Conservation (phyloP, 2,113 vertebrate species). For the Neofelis nebulosa region DNA sequence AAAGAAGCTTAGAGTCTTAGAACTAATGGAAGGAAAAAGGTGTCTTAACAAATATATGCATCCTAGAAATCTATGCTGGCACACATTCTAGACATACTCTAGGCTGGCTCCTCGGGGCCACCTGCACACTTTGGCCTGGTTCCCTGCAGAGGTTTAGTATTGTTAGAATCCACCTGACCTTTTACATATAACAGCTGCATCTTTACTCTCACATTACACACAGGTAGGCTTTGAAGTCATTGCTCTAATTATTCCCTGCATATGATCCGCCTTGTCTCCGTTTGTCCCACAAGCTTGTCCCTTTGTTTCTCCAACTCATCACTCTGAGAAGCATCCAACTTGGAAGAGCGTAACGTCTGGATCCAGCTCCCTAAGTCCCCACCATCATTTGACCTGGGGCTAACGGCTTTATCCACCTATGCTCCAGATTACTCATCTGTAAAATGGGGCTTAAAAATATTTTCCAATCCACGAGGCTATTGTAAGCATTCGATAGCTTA, state of each 20-base stretch:
- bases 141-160: background rate
- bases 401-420: background rate
- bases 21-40: background rate
- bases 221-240: background rate
- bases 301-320: background rate
- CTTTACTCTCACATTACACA: fast-evolving
- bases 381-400: background rate
- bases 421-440: background rate
- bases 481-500: background rate
- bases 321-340: background rate
- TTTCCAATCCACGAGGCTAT: background rate
- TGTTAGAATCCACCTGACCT: background rate
- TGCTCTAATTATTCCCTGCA: background rate
- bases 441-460: background rate
- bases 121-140: background rate
- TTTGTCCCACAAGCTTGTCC: background rate
- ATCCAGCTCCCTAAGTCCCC: background rate
- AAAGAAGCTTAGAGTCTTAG: background rate
- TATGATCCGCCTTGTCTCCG: background rate
- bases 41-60: background rate
- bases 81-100: background rate
- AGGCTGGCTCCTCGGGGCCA: background rate
- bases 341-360: background rate
- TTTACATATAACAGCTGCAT: background rate
- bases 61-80: background rate